Base-by-base conservation (phyloP, 2,113 vertebrate species). In the Cathartes aura region DNA sequence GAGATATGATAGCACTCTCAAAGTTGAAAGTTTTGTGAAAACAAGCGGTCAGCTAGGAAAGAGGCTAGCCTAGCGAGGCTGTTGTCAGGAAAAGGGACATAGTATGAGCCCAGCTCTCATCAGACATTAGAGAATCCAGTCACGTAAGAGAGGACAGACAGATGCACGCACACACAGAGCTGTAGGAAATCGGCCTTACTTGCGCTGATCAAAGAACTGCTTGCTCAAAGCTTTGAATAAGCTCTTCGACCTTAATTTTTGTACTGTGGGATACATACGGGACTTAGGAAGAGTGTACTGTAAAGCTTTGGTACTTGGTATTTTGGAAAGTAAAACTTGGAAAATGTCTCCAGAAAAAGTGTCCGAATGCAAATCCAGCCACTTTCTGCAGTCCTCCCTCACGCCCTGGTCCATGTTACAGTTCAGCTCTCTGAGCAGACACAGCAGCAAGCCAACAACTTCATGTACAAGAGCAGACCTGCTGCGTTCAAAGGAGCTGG, bases 401-500 rank as follows among this genome's bases (percentile, higher is more conserved):
- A 15, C 5, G 9, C 40, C 38, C 17, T 73, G 38, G 12, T 70
- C 71, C 11, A 1, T 24, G 9, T 34, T 82, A 30, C 21, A 23
- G 34, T 58, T 70, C 53, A 73, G 43, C 42, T 58, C 47, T 36
- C 62, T 34, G 42, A 76, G 87, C 66, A 78, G 63, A 14, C 64
- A n/a, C 83, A 79, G 86, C 62, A 68, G 73, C 81, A 64, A 78
- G 50, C 78, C 70, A 72, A 26, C 50, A 88, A 16, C 71, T 90
- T 70, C 59, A 36, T 17, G 63, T 70, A 50, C 78, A 75, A 93
- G 78, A 96, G 55, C 87, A 88, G 66, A 70, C 85, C 63, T n/a
- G 47, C 83, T 89, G 89, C 89, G 82, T 89, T 97, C 68, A 89
- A 87, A 89, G 91, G 70, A 91, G 43, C 76, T 58, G 78, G 36